Percentiles rank a stretch among this genome's conserved stretches.
Conservation (phyloP, 2,113 vertebrate genomes). For the Xenus cinereus region DNA sequence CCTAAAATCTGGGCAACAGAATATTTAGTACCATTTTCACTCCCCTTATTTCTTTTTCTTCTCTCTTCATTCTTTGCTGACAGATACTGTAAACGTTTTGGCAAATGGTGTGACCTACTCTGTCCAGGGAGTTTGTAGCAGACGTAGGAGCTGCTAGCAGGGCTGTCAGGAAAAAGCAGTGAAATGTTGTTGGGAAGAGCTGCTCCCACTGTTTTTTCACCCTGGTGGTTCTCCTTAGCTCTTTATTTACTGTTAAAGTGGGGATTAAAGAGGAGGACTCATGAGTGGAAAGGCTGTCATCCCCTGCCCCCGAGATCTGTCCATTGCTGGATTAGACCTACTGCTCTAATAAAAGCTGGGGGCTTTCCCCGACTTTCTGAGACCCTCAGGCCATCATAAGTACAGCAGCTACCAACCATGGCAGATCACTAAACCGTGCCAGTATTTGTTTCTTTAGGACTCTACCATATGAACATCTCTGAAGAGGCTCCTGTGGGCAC, state of each 20-base stretch:
- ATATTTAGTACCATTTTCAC: not conserved
- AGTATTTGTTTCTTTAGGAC: constrained; percentile 67
- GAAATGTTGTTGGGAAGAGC: not conserved
- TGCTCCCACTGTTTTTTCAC: not conserved
- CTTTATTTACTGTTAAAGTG: not conserved
- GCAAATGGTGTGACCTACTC: not conserved
- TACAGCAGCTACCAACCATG: not conserved
- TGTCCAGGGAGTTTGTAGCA: not conserved
- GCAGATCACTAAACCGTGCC: not conserved
- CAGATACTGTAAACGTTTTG: not conserved
- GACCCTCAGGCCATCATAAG: not conserved
- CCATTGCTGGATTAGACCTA: not conserved
- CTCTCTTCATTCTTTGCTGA: not conserved
- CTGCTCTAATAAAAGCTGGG: not conserved
- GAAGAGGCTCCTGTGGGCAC: constrained; percentile 82
- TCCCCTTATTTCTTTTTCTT: not conserved
- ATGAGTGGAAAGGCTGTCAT: accelerated
- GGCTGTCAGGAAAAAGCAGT: not conserved
- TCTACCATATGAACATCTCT: constrained; percentile 83
- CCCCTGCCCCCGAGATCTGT: too few species aligned
- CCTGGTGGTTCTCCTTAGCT: not conserved
- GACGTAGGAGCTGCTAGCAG: not conserved
- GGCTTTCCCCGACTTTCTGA: not conserved
- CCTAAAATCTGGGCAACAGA: not conserved
- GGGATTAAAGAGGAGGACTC: not conserved